Evolutionary conservation across 2,797 vertebrate genomes (phyloP).

Genomic region (Epinephelus awoara): DNA sequence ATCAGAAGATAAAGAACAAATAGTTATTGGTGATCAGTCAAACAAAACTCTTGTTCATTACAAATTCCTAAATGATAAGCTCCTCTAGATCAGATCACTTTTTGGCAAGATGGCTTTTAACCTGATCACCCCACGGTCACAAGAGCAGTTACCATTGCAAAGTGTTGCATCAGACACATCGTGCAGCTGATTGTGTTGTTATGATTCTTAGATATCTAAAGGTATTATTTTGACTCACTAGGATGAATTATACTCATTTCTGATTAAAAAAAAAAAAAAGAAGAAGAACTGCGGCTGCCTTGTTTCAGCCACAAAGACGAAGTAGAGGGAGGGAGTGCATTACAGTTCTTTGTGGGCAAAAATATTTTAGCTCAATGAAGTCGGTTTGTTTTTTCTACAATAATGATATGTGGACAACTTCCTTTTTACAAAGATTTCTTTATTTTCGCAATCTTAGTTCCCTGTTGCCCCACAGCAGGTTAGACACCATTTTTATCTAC

Average conservation of each 20-base stretch:
- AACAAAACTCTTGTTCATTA: slow-evolving; percentile 21
- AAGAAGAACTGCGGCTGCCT: not conserved
- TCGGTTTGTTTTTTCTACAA: not conserved
- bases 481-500: not conserved
- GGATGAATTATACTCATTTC: not conserved
- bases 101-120: not conserved
- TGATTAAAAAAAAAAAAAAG: too few species aligned
- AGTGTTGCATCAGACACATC: not conserved
- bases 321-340: slow-evolving; percentile 17
- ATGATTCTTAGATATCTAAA: not conserved
- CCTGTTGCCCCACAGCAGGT: not conserved
- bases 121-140: not conserved
- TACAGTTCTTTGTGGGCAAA: not conserved
- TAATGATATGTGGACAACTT: slow-evolving; percentile 2
- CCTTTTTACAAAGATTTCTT: slow-evolving; percentile 2
- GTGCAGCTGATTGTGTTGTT: not conserved
- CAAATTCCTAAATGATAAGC: slow-evolving; percentile 12
- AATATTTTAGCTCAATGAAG: slow-evolving; percentile 13
- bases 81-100: not conserved
- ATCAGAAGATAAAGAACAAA: slow-evolving; percentile 5
- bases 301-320: not conserved
- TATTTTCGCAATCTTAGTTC: slow-evolving; percentile 23
- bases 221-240: not conserved
- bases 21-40: not conserved
- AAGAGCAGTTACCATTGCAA: not conserved